Evolutionary conservation across 2,888 invertebrate genomes (phyloP).

Genomic region (Diarsia rubi): DNA sequence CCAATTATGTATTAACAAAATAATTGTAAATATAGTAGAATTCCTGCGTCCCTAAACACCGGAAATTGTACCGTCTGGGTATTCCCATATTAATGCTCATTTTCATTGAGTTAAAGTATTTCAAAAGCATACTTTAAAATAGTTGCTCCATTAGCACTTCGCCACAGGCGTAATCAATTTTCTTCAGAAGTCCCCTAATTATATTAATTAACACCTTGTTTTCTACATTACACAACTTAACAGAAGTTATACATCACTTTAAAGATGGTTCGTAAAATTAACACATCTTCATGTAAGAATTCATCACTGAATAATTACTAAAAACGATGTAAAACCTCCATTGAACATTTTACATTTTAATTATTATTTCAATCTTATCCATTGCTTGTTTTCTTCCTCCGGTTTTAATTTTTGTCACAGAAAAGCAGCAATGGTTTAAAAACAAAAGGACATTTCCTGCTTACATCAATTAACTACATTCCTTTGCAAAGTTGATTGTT

Average conservation of each 20-base stretch:
- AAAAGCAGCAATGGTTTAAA: constrained; percentile 31
- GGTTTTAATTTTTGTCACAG: not conserved
- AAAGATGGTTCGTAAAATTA: constrained; percentile 30
- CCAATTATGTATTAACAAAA: too few species aligned
- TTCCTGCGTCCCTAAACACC: not conserved
- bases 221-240: not conserved
- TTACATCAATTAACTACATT: constrained; percentile 66
- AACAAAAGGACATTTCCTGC: constrained; percentile 57
- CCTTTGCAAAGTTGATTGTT: constrained; percentile 40
- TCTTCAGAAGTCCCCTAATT: constrained; percentile 11
- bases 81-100: too few species aligned
- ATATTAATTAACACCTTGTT: constrained; percentile 26
- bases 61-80: not conserved
- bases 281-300: constrained; percentile 45
- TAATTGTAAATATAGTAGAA: not conserved
- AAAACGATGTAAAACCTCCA: constrained; percentile 44
- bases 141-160: not conserved
- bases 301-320: constrained; percentile 38
- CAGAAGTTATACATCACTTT: constrained; percentile 15
- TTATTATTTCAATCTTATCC: not conserved
- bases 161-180: not conserved
- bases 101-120: not conserved
- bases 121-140: constrained; percentile 7
- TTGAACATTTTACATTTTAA: constrained; percentile 38
- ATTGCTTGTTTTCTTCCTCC: constrained; percentile 23